phyloP scores from a whole-genome alignment of 2,888 invertebrate genomes.

The Drosophila engyochracea region DNA sequence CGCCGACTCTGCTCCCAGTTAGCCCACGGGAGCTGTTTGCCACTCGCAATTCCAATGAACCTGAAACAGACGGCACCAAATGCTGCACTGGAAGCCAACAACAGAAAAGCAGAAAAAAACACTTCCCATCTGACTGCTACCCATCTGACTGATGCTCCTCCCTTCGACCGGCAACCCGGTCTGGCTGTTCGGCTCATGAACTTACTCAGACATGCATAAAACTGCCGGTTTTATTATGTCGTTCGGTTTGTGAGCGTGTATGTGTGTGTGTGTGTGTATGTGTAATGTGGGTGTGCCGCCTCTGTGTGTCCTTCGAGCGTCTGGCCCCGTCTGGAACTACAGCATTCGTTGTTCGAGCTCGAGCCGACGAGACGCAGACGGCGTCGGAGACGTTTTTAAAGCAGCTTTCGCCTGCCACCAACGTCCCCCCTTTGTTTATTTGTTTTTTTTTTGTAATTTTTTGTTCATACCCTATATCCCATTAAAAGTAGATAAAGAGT shows the following conservation, averaged over 20 bases:
- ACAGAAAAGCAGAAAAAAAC: conserved; percentile 26
- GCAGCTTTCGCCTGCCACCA: conserved; percentile 21
- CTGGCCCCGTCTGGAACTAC: conserved; percentile 51
- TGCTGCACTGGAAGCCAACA: conserved; percentile 53
- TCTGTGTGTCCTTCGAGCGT: conserved; percentile 62
- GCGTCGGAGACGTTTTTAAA: conserved; percentile 53
- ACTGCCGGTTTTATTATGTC: conserved; percentile 81
- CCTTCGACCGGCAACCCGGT: conserved; percentile 16
- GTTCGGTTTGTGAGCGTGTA: conserved; percentile 52
- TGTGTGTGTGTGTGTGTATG: conserved; percentile 12
- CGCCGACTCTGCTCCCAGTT: conserved; percentile 53
- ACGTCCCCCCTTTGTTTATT: neutral
- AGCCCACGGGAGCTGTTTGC: conserved; percentile 52
- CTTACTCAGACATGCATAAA: conserved; percentile 81
- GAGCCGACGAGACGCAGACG: conserved; percentile 42
- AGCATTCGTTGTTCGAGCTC: conserved; percentile 35
- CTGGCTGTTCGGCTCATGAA: conserved; percentile 68
- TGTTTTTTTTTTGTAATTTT: conserved; percentile 6
- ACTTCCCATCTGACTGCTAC: conserved; percentile 12
- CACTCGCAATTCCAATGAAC: conserved; percentile 63
- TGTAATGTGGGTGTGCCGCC: conserved; percentile 48
- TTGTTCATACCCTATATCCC: neutral
- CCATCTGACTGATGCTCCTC: conserved; percentile 3
- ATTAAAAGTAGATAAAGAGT: conserved; percentile 12
- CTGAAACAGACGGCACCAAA: conserved; percentile 58